Percentiles rank a stretch among this genome's conserved stretches.
phyloP scores from a whole-genome alignment of 2,797 vertebrate species.

The Oreortyx pictus region DNA sequence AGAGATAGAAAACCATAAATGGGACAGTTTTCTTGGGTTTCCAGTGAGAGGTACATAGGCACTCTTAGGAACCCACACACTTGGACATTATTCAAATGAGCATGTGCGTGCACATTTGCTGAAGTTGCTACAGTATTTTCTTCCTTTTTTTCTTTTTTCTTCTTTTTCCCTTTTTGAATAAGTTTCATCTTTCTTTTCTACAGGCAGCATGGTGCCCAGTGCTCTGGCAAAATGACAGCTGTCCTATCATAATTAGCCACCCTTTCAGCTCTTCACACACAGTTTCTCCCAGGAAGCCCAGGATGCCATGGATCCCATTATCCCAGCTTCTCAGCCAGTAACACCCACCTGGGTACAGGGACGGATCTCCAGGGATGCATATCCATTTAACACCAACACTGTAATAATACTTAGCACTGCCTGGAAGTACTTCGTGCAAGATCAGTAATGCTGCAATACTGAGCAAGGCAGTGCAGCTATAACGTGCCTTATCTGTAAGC shows the following conservation, averaged over 20 bases:
- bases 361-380: not conserved
- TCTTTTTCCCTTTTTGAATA: not conserved
- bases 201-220: accelerated
- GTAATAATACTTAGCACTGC: not conserved
- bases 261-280: not conserved
- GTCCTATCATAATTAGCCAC: not conserved
- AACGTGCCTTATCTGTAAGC: not conserved
- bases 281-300: not conserved
- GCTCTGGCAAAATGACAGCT: not conserved
- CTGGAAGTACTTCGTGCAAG: not conserved
- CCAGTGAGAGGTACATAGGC: not conserved
- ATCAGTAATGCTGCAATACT: not conserved
- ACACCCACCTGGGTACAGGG: accelerated
- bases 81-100: not conserved
- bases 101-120: not conserved
- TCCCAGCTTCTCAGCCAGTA: not conserved
- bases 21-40: not conserved
- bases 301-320: not conserved
- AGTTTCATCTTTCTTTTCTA: not conserved
- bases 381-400: not conserved
- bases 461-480: not conserved
- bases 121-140: not conserved
- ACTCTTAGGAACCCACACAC: not conserved
- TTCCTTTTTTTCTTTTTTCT: not conserved
- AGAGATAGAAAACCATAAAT: not conserved